Percentiles rank a stretch among this genome's conserved stretches.
phyloP scores from a whole-genome alignment of 2,888 invertebrate species.

The Abrostola tripartita region DNA sequence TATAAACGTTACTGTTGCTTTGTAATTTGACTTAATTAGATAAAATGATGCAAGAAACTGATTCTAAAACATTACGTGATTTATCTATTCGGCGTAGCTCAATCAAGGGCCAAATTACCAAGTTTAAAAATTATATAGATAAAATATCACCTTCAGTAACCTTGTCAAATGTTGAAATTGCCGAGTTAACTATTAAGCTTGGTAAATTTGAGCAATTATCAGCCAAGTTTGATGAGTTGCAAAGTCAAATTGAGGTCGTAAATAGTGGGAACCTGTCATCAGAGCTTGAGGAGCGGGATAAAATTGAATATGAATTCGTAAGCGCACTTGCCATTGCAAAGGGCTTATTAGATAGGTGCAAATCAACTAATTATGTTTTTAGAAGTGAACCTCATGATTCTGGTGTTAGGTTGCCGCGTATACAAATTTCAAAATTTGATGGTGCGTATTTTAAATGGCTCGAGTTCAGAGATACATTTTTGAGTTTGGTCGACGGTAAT shows the following conservation, averaged over 20 bases:
- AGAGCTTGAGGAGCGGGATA: neutral
- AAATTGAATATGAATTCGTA: neutral
- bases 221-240: neutral
- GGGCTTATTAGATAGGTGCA: neutral
- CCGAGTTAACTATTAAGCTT: too few species aligned
- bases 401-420: too few species aligned
- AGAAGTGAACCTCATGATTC: neutral
- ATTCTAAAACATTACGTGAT: too few species aligned
- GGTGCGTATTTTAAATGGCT: constrained; percentile 47
- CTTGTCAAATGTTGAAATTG: too few species aligned
- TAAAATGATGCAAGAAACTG: too few species aligned
- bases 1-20: too few species aligned
- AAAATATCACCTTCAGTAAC: too few species aligned
- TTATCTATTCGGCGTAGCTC: too few species aligned
- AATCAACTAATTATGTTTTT: neutral
- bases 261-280: neutral
- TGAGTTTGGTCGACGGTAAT: too few species aligned
- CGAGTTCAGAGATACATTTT: constrained; percentile 47
- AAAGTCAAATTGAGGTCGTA: neutral
- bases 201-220: neutral
- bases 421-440: constrained; percentile 36
- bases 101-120: too few species aligned
- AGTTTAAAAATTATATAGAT: too few species aligned
- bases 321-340: neutral
- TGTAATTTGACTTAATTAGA: too few species aligned